Conservation (phyloP, 2,113 vertebrate genomes). For the Scomber scombrus region DNA sequence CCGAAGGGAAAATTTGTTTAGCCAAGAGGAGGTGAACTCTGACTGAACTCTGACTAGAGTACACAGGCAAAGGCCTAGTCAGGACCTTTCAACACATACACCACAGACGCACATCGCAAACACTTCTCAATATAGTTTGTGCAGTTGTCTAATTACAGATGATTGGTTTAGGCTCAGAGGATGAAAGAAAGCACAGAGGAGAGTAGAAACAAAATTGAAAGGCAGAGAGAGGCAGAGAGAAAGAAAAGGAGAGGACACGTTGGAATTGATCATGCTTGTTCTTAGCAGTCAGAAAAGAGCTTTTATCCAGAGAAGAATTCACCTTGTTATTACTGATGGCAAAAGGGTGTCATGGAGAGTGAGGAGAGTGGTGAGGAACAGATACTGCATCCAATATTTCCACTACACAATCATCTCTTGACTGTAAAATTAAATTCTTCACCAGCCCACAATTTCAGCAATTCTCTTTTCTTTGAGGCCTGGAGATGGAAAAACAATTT, state of each 20-base stretch:
- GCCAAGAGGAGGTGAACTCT: conserved; percentile 72
- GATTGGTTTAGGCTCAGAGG: conserved; percentile 56
- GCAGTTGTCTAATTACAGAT: conserved; percentile 81
- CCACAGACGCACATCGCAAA: conserved; percentile 56
- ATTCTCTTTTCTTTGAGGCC: conserved; percentile 35
- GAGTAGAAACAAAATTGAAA: conserved; percentile 45
- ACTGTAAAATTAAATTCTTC: conserved; percentile 65
- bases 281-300: conserved; percentile 27
- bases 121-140: conserved; percentile 63
- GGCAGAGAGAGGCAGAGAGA: conserved; percentile 44
- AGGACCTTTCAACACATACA: conserved; percentile 63
- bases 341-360: conserved; percentile 46
- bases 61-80: conserved; percentile 49
- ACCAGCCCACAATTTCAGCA: conserved; percentile 11
- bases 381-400: conserved; percentile 60
- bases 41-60: conserved; percentile 65
- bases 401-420: conserved; percentile 57
- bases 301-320: conserved; percentile 32
- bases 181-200: conserved; percentile 43
- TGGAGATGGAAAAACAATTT: conserved; percentile 50
- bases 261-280: conserved; percentile 45
- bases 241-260: conserved; percentile 10
- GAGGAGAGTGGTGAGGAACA: conserved; percentile 31
- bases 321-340: conserved; percentile 48
- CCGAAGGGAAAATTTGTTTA: conserved; percentile 63